phyloP scores from a whole-genome alignment of 2,797 vertebrate species.

The Rhinoraja longicauda region DNA sequence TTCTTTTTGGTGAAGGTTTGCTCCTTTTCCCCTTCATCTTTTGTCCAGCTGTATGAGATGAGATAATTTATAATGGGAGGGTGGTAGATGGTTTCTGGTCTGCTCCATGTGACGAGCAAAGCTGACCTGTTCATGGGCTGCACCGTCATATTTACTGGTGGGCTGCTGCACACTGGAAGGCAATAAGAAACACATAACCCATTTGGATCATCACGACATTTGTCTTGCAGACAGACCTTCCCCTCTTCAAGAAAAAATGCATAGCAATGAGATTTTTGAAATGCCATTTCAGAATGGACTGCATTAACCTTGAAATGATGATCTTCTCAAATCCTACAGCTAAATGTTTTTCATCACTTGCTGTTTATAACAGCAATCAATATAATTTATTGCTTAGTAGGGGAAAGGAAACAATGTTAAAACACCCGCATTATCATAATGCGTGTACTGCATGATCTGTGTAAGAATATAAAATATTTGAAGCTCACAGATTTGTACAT shows the following conservation, averaged over 20 bases:
- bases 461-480: neutral
- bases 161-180: slow-evolving; percentile 81
- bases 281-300: neutral
- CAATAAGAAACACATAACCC: neutral
- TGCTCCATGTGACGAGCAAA: slow-evolving; percentile 83
- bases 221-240: neutral
- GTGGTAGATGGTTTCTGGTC: slow-evolving; percentile 80
- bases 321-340: neutral
- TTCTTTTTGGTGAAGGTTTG: slow-evolving; percentile 85
- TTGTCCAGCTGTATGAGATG: slow-evolving; percentile 94
- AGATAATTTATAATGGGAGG: slow-evolving; percentile 90
- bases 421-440: neutral
- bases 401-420: slow-evolving; percentile 2
- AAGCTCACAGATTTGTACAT: neutral
- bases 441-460: neutral
- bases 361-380: neutral
- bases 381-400: neutral
- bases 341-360: slow-evolving; percentile 22
- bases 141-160: slow-evolving; percentile 91
- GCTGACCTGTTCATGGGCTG: slow-evolving; percentile 83
- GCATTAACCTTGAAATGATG: slow-evolving; percentile 9
- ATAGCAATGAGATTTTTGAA: neutral
- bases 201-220: neutral
- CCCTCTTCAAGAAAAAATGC: neutral
- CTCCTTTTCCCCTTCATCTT: slow-evolving; percentile 88